Evolutionary conservation across 2,797 vertebrate genomes (phyloP).

Genomic region (Apodemus agrarius): DNA sequence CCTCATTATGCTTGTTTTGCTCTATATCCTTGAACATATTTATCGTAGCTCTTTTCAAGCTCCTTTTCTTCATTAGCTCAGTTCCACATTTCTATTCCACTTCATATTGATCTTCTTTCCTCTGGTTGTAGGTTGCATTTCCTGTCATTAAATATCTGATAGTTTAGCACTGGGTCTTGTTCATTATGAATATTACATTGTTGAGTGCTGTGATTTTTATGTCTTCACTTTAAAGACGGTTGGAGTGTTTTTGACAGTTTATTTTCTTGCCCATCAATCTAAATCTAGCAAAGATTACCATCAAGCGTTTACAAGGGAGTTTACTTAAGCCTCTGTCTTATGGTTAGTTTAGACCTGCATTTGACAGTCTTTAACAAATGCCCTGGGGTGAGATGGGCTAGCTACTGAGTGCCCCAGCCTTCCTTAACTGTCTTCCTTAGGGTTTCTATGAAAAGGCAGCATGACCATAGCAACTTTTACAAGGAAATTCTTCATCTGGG

Average conservation of each 20-base stretch:
- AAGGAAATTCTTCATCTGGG: background rate
- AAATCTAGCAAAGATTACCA: background rate
- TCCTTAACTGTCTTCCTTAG: background rate
- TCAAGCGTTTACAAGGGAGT: background rate
- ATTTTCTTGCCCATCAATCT: constrained; percentile 13
- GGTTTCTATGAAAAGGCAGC: background rate
- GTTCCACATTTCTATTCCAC: background rate
- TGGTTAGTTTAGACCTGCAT: background rate
- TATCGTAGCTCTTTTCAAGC: background rate
- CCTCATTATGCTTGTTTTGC: background rate
- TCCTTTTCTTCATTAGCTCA: constrained; percentile 2
- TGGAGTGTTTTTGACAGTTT: background rate
- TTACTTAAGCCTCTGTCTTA: background rate
- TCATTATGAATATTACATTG: background rate
- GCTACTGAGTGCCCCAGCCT: background rate
- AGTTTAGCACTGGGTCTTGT: background rate
- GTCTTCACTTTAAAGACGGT: background rate
- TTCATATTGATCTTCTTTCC: constrained; percentile 12
- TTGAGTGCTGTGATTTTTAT: constrained; percentile 1
- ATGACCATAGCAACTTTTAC: background rate
- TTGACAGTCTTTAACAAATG: background rate
- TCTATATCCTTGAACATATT: constrained; percentile 3
- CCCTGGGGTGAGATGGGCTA: background rate
- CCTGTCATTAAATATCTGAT: background rate
- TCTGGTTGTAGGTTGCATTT: constrained; percentile 5